Evolutionary conservation across 35 echinoderm and acorn worm species (phyloP), one percentile per base, ranked within the genome.

Genomic region (Lytechinus variegatus): DNA sequence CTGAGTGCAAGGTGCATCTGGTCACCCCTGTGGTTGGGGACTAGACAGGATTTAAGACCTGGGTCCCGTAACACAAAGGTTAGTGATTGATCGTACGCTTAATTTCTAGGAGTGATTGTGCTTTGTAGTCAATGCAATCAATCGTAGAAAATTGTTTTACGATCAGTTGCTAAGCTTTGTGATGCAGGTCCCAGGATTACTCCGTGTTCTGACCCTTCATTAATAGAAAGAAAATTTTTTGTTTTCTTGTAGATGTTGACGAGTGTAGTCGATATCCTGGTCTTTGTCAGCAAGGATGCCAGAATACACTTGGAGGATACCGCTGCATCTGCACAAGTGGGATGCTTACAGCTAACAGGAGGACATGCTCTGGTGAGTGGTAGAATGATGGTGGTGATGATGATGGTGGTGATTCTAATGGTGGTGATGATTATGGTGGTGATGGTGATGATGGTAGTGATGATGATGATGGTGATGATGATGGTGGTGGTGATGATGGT

Each of bases 211-310:
- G 33, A 44, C 7, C 66, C 21, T 24, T 19, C 21, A 79, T 5
- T 4, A 72, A 72, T 21, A n/a, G 19, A 21, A 79, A 4, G 28
- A 51, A 52, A 92, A 87, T 4, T 95, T 52, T 86, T 24, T 51
- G 21, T 94, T 28, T 95, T 86, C 86, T 56, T 91, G 28, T 95
- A 99, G 98, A 99, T 96, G 55, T 99, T 54, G 94, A 99, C 61
- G 98, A 99, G 61, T 99, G 98, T 92, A 12, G 27, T 7, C 61
- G 96, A 89, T 97, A 96, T 53, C 89, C 92, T 3, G n/a, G 24
- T 14, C 95, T 95, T 0, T 99, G 98, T 79, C 98, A 99, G 53
- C 98, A 99, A 57, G 53, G 95, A 13, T 99, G 98, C 89, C 96
- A 95, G 87, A 99, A 99, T 87, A 95, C 94, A 3, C 93, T 99